Evolutionary conservation across 2,797 vertebrate species (phyloP).

Genomic region (Xiphorhynchus erythropygius): DNA sequence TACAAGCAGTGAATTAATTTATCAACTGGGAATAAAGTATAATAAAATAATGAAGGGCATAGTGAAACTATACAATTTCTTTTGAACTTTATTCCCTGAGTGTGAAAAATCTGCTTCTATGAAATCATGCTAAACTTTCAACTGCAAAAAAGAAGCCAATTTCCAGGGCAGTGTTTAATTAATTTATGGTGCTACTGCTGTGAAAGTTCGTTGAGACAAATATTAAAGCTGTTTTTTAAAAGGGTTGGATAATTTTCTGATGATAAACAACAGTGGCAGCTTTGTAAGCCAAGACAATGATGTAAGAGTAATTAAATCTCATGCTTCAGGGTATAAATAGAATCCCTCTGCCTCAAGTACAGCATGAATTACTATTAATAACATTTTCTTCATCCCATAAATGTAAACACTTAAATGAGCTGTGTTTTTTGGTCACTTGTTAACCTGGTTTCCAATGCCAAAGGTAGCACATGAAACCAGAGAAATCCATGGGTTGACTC

Average conservation of each 20-base stretch:
- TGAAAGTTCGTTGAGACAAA: slow-evolving; percentile 44
- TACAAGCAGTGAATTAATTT: not conserved
- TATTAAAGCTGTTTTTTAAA: slow-evolving; percentile 16
- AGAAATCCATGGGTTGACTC: not conserved
- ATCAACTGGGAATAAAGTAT: not conserved
- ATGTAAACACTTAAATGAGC: not conserved
- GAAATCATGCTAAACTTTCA: not conserved
- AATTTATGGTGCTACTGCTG: slow-evolving; percentile 22
- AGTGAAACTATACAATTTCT: not conserved
- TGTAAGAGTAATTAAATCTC: slow-evolving; percentile 40
- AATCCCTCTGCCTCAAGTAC: not conserved
- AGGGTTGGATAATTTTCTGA: slow-evolving; percentile 41
- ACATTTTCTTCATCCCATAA: not conserved
- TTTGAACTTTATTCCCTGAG: not conserved
- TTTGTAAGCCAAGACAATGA: slow-evolving; percentile 47
- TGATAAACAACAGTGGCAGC: slow-evolving; percentile 30
- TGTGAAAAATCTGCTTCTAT: not conserved
- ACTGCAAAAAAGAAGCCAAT: not conserved
- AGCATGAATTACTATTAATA: not conserved
- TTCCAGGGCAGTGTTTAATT: slow-evolving; percentile 28
- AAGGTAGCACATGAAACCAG: not conserved
- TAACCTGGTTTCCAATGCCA: not conserved
- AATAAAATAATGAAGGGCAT: not conserved
- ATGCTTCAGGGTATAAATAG: not conserved
- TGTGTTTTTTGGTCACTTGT: not conserved